Evolutionary conservation across 2,888 invertebrate genomes (phyloP).

Genomic region (Merodon equestris): DNA sequence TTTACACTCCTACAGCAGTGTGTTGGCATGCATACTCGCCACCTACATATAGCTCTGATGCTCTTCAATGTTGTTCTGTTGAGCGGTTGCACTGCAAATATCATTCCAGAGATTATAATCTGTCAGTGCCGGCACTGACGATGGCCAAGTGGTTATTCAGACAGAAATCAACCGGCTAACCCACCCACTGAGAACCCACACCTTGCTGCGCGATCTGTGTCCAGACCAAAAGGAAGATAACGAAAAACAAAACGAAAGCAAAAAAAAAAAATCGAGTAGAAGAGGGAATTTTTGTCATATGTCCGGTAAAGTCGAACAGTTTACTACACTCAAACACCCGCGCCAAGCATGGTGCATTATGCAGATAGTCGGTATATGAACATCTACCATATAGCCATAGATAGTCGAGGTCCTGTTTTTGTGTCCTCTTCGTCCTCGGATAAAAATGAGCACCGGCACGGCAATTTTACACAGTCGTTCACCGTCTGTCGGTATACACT

Average conservation of each 20-base stretch:
- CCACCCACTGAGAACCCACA: slow-evolving; percentile 22
- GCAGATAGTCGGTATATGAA: slow-evolving; percentile 57
- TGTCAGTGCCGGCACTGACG: slow-evolving; percentile 29
- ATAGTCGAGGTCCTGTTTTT: slow-evolving; percentile 55
- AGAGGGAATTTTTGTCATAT: slow-evolving; percentile 55
- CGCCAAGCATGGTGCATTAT: slow-evolving; percentile 35
- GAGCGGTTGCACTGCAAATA: slow-evolving; percentile 57
- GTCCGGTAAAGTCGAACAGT: slow-evolving; percentile 64
- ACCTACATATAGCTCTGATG: neutral
- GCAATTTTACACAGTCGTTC: slow-evolving; percentile 35
- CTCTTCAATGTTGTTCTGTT: slow-evolving; percentile 25
- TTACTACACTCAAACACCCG: slow-evolving; percentile 28
- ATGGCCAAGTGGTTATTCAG: slow-evolving; percentile 13
- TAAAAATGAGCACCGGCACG: slow-evolving; percentile 61
- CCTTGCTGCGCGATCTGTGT: slow-evolving; percentile 1
- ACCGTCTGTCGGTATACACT: slow-evolving; percentile 2
- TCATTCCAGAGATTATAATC: slow-evolving; percentile 66
- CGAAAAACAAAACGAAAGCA: neutral
- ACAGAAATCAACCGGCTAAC: slow-evolving; percentile 1
- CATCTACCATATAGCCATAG: slow-evolving; percentile 4
- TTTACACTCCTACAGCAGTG: neutral
- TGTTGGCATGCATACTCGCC: neutral
- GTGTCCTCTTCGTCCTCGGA: slow-evolving; percentile 44
- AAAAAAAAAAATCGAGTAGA: slow-evolving; percentile 10
- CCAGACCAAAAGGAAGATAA: neutral